A percentile compares a stretch with the other conserved stretches of the same genome.
Conservation (phyloP, 2,797 vertebrate genomes). For the Pteronotus mesoamericanus region DNA sequence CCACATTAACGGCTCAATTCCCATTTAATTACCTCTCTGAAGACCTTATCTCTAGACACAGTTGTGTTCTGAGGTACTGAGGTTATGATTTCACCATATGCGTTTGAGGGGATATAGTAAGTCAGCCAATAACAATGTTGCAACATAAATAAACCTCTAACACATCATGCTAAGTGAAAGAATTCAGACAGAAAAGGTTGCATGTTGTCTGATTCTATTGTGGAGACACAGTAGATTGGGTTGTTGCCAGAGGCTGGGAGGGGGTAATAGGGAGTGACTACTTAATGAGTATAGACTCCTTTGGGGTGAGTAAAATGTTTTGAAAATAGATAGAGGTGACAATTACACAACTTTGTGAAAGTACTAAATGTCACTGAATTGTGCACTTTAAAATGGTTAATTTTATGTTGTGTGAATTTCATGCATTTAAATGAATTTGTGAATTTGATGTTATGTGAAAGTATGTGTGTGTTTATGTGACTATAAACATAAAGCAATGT, state of each 20-base stretch:
- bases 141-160: not conserved
- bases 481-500: not conserved
- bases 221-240: not conserved
- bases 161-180: not conserved
- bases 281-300: not conserved
- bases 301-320: not conserved
- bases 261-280: not conserved
- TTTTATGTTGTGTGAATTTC: not conserved
- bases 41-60: not conserved
- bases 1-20: not conserved
- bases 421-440: not conserved
- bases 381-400: not conserved
- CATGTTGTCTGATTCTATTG: not conserved
- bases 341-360: not conserved
- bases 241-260: not conserved
- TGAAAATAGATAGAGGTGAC: not conserved
- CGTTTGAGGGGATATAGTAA: not conserved
- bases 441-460: not conserved
- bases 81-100: not conserved
- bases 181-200: not conserved
- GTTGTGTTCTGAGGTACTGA: not conserved
- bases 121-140: not conserved
- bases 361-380: not conserved
- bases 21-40: not conserved
- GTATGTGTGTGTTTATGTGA: not conserved